phyloP scores from a whole-genome alignment of 2,797 vertebrate genomes.

The Periophthalmus magnuspinnatus region DNA sequence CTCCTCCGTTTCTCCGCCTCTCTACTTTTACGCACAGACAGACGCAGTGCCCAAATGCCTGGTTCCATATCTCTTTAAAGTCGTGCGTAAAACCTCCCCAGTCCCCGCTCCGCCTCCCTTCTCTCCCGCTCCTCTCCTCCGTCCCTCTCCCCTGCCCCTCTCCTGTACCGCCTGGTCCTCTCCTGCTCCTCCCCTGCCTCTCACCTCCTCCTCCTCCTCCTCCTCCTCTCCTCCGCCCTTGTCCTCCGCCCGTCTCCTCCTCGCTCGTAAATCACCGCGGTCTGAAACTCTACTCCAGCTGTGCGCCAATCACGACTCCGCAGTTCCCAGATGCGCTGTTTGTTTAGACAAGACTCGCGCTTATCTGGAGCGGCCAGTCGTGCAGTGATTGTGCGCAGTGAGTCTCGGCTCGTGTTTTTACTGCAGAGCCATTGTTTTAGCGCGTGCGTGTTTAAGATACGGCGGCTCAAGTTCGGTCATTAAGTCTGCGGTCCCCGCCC shows the following conservation, averaged over 20 bases:
- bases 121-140: background rate
- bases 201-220: background rate
- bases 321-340: background rate
- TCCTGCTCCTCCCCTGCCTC: background rate
- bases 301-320: background rate
- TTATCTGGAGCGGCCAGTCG: background rate
- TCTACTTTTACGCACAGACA: no score
- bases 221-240: background rate
- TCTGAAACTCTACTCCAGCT: background rate
- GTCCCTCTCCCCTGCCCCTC: background rate
- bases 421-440: background rate
- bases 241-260: background rate
- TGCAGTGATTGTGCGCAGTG: background rate
- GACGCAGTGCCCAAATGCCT: no score
- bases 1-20: no score
- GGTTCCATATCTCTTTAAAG: no score
- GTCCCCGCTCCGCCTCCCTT: background rate
- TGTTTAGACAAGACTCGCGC: conserved; percentile 3
- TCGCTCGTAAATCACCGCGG: background rate
- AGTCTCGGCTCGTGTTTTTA: background rate
- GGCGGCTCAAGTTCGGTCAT: background rate
- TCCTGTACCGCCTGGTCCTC: no score
- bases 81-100: background rate
- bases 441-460: conserved; percentile 1
- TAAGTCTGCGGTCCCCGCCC: background rate